A percentile compares a stretch with the other conserved stretches of the same genome.
These are phyloP conservation scores for Polypedilum pembai DNA, from an alignment of 1,140 invertebrate genomes.

Conservation along the genomic window DNA sequence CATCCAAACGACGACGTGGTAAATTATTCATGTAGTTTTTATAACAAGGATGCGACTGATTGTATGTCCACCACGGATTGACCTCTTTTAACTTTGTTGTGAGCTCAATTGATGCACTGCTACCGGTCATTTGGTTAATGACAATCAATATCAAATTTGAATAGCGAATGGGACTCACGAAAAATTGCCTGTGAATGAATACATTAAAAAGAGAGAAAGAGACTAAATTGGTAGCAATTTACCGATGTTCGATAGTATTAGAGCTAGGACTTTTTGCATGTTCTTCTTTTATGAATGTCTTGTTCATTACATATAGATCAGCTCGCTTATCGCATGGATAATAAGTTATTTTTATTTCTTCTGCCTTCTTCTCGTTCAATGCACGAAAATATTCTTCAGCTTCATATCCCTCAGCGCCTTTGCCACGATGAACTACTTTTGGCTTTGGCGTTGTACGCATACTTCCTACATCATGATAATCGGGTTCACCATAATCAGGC, in stretches of 20 bases:
- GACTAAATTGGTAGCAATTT: neutral
- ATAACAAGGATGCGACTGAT: slow-evolving; percentile 56
- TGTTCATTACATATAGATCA: slow-evolving; percentile 59
- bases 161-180: slow-evolving; percentile 60
- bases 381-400: slow-evolving; percentile 45
- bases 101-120: slow-evolving; percentile 42
- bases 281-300: slow-evolving; percentile 48
- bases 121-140: slow-evolving; percentile 47
- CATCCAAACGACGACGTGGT: slow-evolving; percentile 55
- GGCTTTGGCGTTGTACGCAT: slow-evolving; percentile 38
- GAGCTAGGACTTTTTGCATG: slow-evolving; percentile 38
- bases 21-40: slow-evolving; percentile 63
- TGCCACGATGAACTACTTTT: slow-evolving; percentile 34
- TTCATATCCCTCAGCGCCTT: slow-evolving; percentile 38
- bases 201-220: slow-evolving; percentile 35
- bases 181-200: slow-evolving; percentile 56
- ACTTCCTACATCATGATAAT: neutral
- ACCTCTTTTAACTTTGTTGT: slow-evolving; percentile 38
- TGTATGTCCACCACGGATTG: slow-evolving; percentile 42
- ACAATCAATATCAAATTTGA: slow-evolving; percentile 77
- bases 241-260: slow-evolving; percentile 38
- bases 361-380: slow-evolving; percentile 39
- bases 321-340: slow-evolving; percentile 58
- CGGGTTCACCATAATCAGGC: slow-evolving; percentile 35
- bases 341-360: slow-evolving; percentile 36